Conservation (phyloP, 2,888 invertebrate genomes). For the Orchestes rusci region DNA sequence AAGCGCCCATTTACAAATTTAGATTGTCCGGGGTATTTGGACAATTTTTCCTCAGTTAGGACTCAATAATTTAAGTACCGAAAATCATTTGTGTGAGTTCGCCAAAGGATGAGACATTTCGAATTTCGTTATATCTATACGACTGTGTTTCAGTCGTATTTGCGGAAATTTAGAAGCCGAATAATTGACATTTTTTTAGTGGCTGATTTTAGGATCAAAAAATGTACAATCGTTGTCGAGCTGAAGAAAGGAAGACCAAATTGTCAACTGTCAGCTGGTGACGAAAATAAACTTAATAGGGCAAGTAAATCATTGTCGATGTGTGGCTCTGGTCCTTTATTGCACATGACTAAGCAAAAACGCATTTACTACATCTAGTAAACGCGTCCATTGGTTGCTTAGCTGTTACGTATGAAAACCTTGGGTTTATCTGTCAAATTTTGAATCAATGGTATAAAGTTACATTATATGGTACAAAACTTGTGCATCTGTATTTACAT, state of each 20-base stretch:
- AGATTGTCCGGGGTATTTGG: conserved; percentile 6
- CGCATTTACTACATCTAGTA: too few relatives aligned
- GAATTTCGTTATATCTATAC: conserved; percentile 41
- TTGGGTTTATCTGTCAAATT: conserved; percentile 29
- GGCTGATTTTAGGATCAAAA: conserved; percentile 35
- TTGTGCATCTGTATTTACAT: conserved; percentile 34
- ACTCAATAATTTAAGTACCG: conserved; percentile 38
- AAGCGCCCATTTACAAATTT: conserved; percentile 23
- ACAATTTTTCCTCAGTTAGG: conserved; percentile 14
- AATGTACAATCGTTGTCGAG: conserved; percentile 44
- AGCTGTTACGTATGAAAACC: conserved; percentile 32
- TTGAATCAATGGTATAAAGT: too few relatives aligned
- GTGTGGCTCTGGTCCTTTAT: conserved; percentile 27
- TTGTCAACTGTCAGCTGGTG: conserved; percentile 44
- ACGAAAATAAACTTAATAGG: conserved; percentile 44
- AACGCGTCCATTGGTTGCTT: neutral
- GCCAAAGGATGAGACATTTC: conserved; percentile 45
- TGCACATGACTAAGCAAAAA: conserved; percentile 34
- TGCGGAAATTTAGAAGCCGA: conserved; percentile 45
- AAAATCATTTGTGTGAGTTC: conserved; percentile 38
- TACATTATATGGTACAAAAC: conserved; percentile 28
- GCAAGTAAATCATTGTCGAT: conserved; percentile 23
- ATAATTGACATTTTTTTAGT: conserved; percentile 36
- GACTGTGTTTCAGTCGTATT: conserved; percentile 38
- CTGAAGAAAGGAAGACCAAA: conserved; percentile 43